These are phyloP conservation scores for Cryptoleucopteryx plumbea DNA, from an alignment of 2,113 vertebrate species.

Conservation along the genomic window DNA sequence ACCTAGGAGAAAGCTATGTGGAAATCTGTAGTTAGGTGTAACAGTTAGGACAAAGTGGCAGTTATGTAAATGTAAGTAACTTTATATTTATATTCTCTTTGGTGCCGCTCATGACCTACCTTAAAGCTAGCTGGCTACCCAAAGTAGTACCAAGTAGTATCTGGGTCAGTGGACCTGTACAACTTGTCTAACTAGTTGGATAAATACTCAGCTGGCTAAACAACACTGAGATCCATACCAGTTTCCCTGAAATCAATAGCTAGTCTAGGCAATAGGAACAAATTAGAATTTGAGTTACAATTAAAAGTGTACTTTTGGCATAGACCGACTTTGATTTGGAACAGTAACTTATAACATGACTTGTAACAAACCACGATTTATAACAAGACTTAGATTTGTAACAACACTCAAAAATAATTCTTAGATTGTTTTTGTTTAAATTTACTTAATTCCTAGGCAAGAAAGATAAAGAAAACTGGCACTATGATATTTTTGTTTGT, in stretches of 20 bases:
- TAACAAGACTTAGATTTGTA: neutral
- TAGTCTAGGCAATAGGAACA: neutral
- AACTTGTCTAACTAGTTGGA: neutral
- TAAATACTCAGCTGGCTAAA: neutral
- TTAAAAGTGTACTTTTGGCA: neutral
- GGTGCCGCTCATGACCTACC: neutral
- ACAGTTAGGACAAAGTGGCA: neutral
- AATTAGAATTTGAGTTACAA: neutral
- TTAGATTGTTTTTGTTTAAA: neutral
- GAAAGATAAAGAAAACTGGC: neutral
- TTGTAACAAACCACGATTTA: neutral
- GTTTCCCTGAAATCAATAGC: neutral
- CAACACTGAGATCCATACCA: neutral
- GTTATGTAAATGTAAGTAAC: neutral
- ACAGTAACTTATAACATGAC: neutral
- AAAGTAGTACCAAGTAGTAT: neutral
- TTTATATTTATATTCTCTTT: neutral
- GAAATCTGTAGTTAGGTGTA: neutral
- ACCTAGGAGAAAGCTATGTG: neutral
- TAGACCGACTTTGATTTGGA: neutral
- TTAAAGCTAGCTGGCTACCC: neutral
- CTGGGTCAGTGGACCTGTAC: neutral
- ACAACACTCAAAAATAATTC: neutral
- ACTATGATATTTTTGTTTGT: neutral
- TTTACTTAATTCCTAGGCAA: neutral